phyloP scores from a whole-genome alignment of 2,113 vertebrate species.

The Progne subis region DNA sequence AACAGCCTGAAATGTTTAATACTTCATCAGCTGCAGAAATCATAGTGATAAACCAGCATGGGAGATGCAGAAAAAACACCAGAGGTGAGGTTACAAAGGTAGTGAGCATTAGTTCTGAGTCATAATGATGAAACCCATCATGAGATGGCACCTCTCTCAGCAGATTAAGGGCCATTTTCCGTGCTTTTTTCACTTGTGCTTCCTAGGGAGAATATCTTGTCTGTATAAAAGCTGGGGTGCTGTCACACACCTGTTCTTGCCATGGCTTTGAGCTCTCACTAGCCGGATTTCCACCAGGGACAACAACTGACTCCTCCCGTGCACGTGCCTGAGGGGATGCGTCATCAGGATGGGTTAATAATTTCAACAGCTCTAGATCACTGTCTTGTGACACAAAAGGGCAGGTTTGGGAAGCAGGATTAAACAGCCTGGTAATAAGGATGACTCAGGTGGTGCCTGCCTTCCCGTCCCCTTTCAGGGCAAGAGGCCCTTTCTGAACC shows the following conservation, averaged over 20 bases:
- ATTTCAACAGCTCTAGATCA: background rate
- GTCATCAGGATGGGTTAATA: background rate
- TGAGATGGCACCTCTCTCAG: background rate
- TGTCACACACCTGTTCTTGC: background rate
- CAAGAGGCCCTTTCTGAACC: background rate
- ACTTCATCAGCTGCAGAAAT: background rate
- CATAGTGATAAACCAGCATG: background rate
- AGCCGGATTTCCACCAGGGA: accelerated
- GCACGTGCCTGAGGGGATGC: accelerated
- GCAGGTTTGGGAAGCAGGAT: background rate
- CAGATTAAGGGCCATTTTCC: background rate
- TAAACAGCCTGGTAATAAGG: background rate
- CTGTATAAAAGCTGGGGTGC: background rate
- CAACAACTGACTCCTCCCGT: background rate
- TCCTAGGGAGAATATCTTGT: background rate
- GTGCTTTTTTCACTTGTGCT: background rate
- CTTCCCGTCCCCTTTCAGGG: accelerated
- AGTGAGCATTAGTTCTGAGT: background rate
- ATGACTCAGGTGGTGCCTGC: background rate
- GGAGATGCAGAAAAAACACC: background rate
- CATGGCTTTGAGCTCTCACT: background rate
- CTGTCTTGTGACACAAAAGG: background rate
- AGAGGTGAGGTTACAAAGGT: background rate
- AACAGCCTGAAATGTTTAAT: background rate
- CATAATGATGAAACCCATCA: background rate